These are phyloP conservation scores for silkworm (Bombyx mori) DNA, from an alignment of 1,140 invertebrate species.

Conservation along the genomic window ASM3026992v2 NC_085107.1:9842501-9843000, in stretches of 20 bases:
- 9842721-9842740: conserved; percentile 22
- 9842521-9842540: conserved; percentile 27
- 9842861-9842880: conserved; percentile 50
- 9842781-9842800: conserved; percentile 69
- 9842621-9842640: too few relatives aligned
- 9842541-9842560: conserved; percentile 19
- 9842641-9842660: too few relatives aligned
- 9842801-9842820: conserved; percentile 80
- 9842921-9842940: not conserved
- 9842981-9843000: too few relatives aligned
- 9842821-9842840: conserved; percentile 80
- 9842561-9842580: not conserved
- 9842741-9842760: conserved; percentile 75
- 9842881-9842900: too few relatives aligned
- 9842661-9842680: not conserved
- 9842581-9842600: too few relatives aligned
- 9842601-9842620: too few relatives aligned
- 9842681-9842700: not conserved
- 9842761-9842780: conserved; percentile 87
- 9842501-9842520: conserved; percentile 32
- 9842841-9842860: conserved; percentile 83
- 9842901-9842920: not conserved
- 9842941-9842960: not conserved
- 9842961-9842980: too few relatives aligned
- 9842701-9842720: conserved; percentile 25